Conservation (phyloP, 1,140 invertebrate genomes). For the Coenobita brevimanus region DNA sequence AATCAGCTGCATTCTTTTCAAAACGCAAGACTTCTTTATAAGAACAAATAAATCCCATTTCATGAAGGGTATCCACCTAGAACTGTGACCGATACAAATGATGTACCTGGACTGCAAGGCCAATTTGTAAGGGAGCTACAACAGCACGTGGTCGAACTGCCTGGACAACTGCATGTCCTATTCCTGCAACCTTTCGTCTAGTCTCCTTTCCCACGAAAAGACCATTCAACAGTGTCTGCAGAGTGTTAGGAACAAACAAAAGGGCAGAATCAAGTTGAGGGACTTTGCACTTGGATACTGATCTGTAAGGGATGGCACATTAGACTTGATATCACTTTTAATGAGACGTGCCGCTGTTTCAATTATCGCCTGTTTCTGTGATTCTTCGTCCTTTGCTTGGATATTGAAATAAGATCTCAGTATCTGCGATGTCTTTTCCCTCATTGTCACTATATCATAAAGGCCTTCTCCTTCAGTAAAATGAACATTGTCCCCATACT, state of each 20-base stretch:
- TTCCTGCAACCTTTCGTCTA: not conserved
- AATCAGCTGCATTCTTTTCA: constrained; percentile 43
- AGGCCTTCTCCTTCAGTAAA: constrained; percentile 21
- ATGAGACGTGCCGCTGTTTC: constrained; percentile 23
- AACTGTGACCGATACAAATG: not conserved
- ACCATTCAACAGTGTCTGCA: constrained; percentile 12
- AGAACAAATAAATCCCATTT: not conserved
- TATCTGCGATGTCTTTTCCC: constrained; percentile 7
- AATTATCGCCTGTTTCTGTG: constrained; percentile 25
- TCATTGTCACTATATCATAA: constrained; percentile 28
- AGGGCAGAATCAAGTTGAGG: not conserved
- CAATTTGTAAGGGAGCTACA: not conserved
- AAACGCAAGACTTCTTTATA: not conserved
- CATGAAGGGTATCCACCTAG: not conserved
- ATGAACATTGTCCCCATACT: not conserved
- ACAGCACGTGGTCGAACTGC: constrained; percentile 30
- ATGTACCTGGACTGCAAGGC: not conserved
- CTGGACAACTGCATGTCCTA: constrained; percentile 16
- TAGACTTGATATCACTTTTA: constrained; percentile 25
- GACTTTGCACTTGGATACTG: constrained; percentile 21
- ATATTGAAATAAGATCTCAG: not conserved
- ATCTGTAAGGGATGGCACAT: constrained; percentile 14
- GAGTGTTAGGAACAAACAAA: not conserved
- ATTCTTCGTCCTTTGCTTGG: constrained; percentile 6
- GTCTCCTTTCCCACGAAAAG: constrained; percentile 12